Evolutionary conservation across 1,140 invertebrate species (phyloP), one percentile per base, ranked within the genome.

Genomic region (Drosophila tropicalis): DNA sequence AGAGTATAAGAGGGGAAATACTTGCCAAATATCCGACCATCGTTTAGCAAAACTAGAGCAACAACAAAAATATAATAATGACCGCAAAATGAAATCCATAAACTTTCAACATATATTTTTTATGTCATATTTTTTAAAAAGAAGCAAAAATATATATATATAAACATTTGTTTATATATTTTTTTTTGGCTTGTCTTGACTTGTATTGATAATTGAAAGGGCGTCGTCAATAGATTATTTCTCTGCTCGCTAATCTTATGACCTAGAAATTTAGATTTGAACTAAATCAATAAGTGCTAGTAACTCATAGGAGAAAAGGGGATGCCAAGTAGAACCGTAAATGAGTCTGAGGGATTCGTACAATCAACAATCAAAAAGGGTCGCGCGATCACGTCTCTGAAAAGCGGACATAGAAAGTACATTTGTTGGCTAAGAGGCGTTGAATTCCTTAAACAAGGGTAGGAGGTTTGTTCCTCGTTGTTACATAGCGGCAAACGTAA

Each of bases 81-180:
- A 51, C 17, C 19, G n/a, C 36, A 51, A 51, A 22, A 22, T 51
- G 44, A 51, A 51, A 22, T 51, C 44, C 17, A 51, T 19, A 64
- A 76, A 76, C 73, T 64, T 70, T 76, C 64, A 75, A 74, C 67
- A 75, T 75, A 75, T 68, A 75, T 74, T 73, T 57, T 39, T 34
- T n/a, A 36, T 15, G 29, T 13, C 22, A 44, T 75, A 13, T 56
- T 32, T 56, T 55, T 13, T 25, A 32, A 34, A 3, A 56, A 32
- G 7, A 13, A 17, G 34, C n/a, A 55, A 55, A 29, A 10, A 36
- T 12, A 56, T 6, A 29, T 29, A 29, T 29, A 6, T 29, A 29
- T 29, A 25, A 25, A 25, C n/a, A n/a, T n/a, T n/a, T n/a, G n/a
- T n/a, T n/a, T 29, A 5, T 29, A 29, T 32, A 6, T 47, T 7